Evolutionary conservation across 2,113 vertebrate species (phyloP), one percentile per base, ranked within the genome.

Genomic region (Mesocricetus auratus): DNA sequence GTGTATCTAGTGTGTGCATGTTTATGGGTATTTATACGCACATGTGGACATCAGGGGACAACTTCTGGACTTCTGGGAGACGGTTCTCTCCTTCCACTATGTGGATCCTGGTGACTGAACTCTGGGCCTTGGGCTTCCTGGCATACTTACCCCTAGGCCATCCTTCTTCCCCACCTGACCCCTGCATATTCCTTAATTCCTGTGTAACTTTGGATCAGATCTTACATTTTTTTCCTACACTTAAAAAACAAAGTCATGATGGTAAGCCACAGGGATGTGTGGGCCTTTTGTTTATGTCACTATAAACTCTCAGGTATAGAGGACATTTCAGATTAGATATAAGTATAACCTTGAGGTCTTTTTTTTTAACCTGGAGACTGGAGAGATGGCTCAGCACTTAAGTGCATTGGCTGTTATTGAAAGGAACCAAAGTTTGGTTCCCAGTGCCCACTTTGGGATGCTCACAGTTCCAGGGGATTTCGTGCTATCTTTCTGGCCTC

Each of bases 291-390:
- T 62, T 83, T 31, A 53, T 53, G 19, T 68, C 17, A 5, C 31
- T 39, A 53, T 24, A 53, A 31, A 89, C 33, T 8, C 8, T 22
- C 64, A 0, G 33, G 62, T 31, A 33, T 3, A 29, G 33, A 3
- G 8, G 31, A 15, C 8, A 0, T 74, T 69, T 47, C 64, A 53
- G 86, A 29, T 81, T 36, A 12, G 77, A 42, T 21, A 22, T 1
- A 31, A 0, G 24, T 10, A 2, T 33, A 6, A 29, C 39, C 56
- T 10, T 29, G 33, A 7, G 74, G 0, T 12, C 1, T 4, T 45
- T 12, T 0, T 26, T 29, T 29, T 1, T 4, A 42, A 12, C 11
- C 73, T 75, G 5, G n/a, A n/a, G n/a, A n/a, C n/a, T 73, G 69
- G 19, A 73, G 73, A 75, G 42, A 45, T 75, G 39, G 39, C 39